Base-by-base conservation (phyloP, 2,888 invertebrate species). In the Lampropteryx suffumata region DNA sequence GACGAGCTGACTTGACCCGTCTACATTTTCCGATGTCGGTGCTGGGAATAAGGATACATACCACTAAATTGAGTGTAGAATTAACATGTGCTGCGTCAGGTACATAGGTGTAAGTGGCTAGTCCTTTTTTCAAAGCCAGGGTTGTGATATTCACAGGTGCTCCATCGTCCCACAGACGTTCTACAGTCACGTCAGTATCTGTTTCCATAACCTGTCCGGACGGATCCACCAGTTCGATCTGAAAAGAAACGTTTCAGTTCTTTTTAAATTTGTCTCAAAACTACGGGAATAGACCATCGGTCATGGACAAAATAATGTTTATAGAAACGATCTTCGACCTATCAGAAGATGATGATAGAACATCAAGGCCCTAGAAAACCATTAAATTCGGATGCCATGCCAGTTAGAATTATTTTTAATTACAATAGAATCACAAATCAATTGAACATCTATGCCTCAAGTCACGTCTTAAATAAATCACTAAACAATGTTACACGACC, bases 1-100 rank as follows among this genome's bases (percentile, higher is more conserved):
- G n/a, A n/a, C n/a, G n/a, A n/a, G n/a, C n/a, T n/a, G n/a, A n/a
- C n/a, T n/a, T n/a, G n/a, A n/a, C n/a, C n/a, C n/a, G n/a, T n/a
- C n/a, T n/a, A n/a, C n/a, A n/a, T n/a, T n/a, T n/a, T n/a, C n/a
- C n/a, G n/a, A n/a, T n/a, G n/a, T n/a, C n/a, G n/a, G n/a, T n/a
- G n/a, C n/a, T n/a, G n/a, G n/a, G n/a, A n/a, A n/a, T n/a, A n/a
- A n/a, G n/a, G n/a, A n/a, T n/a, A 33, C 17, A 5, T 85, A 94
- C 95, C 89, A 95, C 94, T 64, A 96, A 92, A 60, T 94, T 93
- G 27, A 96, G 90, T 2, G 94, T 94, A 11, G 93, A 92, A 33
- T 92, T 91, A 29, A 92, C 91, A 34, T 93, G 92, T 1, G 79
- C 78, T 3, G 67, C 58, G 30, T 88, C 86, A 6, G 91, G 84